These are phyloP conservation scores for Idaea dimidiata DNA, from an alignment of 2,888 invertebrate genomes.

Conservation along the genomic window DNA sequence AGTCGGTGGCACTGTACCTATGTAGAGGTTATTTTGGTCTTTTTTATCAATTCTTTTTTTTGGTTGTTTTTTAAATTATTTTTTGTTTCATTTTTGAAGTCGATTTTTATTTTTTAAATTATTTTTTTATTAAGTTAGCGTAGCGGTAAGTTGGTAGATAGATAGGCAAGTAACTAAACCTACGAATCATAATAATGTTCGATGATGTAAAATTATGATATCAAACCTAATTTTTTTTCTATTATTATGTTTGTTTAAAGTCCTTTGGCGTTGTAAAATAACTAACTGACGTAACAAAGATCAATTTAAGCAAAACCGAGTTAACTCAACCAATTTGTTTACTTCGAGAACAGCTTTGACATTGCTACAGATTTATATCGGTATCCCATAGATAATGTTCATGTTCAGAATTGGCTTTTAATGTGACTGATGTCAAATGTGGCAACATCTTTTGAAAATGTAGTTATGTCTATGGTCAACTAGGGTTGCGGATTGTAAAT, in stretches of 20 bases:
- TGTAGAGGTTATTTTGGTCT: too few species aligned
- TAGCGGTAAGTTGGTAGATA: too few species aligned
- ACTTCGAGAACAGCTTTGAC: constrained; percentile 42
- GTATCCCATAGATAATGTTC: constrained; percentile 33
- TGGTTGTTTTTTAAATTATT: too few species aligned
- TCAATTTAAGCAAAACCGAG: constrained; percentile 42
- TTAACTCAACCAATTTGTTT: constrained; percentile 53
- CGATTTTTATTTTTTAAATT: too few species aligned
- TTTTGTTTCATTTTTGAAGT: too few species aligned
- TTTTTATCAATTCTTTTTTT: too few species aligned
- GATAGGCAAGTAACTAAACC: too few species aligned
- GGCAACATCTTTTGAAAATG: too few species aligned
- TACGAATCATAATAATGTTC: neutral
- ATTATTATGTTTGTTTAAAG: neutral
- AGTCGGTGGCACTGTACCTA: too few species aligned
- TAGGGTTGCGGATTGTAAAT: too few species aligned
- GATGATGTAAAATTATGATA: neutral
- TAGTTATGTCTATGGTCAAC: too few species aligned
- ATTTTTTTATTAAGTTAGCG: too few species aligned
- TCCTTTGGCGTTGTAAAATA: neutral
- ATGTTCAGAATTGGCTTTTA: neutral
- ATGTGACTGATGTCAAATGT: neutral
- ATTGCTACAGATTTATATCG: constrained; percentile 45
- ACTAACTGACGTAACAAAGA: constrained; percentile 29
- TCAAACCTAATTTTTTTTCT: neutral